Percentiles rank a stretch among this genome's conserved stretches.
These are phyloP conservation scores for Phocoena sinus DNA, from an alignment of 2,113 vertebrate species.

Conservation along the genomic window DNA sequence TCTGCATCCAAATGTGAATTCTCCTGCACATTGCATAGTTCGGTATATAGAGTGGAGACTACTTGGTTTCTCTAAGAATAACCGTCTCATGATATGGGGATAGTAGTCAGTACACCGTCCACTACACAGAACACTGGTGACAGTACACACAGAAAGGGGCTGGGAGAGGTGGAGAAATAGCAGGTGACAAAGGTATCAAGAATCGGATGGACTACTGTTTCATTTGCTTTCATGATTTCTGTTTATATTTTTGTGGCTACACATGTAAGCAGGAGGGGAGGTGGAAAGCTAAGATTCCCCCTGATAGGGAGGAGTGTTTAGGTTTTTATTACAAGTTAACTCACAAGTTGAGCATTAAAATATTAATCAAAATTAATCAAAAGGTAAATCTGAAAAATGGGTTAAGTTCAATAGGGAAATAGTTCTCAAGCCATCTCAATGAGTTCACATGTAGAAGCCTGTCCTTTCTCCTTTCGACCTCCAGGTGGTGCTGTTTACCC, in stretches of 20 bases:
- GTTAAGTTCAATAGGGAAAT: neutral
- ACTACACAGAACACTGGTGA: neutral
- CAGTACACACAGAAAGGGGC: neutral
- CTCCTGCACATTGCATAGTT: neutral
- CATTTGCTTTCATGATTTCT: neutral
- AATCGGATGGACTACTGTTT: neutral
- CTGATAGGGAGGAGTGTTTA: neutral
- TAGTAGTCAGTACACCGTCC: neutral
- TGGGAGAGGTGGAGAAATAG: neutral
- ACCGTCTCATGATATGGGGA: neutral
- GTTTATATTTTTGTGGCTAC: neutral
- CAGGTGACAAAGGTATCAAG: neutral
- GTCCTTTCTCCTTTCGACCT: slow-evolving; percentile 35
- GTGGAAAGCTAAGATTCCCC: neutral
- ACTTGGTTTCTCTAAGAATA: neutral
- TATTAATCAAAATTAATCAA: slow-evolving; percentile 1
- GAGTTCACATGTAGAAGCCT: neutral
- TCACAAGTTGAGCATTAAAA: neutral
- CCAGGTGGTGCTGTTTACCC: slow-evolving; percentile 76
- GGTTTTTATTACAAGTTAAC: neutral
- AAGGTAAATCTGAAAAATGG: neutral
- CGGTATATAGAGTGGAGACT: neutral
- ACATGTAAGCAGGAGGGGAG: neutral
- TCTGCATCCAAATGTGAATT: neutral
- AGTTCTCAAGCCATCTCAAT: neutral